Percentiles rank a stretch among this genome's conserved stretches.
These are phyloP conservation scores for Noctua pronuba DNA, from an alignment of 2,888 invertebrate genomes.

Conservation along the genomic window DNA sequence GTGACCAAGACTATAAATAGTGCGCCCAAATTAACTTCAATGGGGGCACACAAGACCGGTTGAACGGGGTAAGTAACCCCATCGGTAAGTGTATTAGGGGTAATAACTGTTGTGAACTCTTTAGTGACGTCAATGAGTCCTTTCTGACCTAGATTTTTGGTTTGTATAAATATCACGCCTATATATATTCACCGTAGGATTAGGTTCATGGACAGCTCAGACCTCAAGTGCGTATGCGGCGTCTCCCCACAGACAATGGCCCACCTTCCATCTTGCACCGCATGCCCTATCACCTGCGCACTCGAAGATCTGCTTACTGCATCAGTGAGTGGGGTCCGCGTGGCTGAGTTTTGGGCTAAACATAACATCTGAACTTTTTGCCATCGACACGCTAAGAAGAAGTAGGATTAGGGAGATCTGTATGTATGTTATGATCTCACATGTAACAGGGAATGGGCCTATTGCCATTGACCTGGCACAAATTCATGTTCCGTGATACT, in stretches of 20 bases:
- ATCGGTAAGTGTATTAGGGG: background rate
- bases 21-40: slow-evolving; percentile 40
- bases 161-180: background rate
- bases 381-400: too few species aligned
- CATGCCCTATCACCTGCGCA: too few species aligned
- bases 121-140: slow-evolving; percentile 42
- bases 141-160: background rate
- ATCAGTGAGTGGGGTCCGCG: too few species aligned
- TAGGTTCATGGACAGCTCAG: too few species aligned
- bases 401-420: background rate
- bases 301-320: too few species aligned
- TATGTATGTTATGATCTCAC: background rate
- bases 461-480: background rate
- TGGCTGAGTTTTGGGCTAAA: too few species aligned
- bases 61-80: slow-evolving; percentile 32
- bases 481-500: background rate
- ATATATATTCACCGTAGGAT: background rate
- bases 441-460: background rate
- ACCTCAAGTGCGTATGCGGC: too few species aligned
- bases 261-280: too few species aligned
- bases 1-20: slow-evolving; percentile 32
- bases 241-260: too few species aligned
- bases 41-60: slow-evolving; percentile 20
- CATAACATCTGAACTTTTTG: too few species aligned
- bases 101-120: slow-evolving; percentile 11